Conservation (phyloP, 2,797 vertebrate species). For the Peromyscus nudipes region DNA sequence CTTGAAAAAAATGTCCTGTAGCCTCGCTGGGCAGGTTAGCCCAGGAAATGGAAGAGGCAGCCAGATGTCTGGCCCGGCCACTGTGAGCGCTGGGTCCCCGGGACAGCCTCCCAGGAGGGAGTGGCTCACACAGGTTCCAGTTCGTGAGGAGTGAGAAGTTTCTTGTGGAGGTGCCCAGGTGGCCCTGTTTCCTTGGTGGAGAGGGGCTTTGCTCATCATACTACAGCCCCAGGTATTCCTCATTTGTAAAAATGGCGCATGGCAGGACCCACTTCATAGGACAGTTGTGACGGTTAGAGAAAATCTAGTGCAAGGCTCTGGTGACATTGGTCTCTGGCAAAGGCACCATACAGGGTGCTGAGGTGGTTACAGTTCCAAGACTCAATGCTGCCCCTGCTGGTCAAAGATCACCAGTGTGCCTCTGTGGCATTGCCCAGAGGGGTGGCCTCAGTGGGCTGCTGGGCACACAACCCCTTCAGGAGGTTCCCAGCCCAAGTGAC, state of each 20-base stretch:
- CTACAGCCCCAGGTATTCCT: background rate
- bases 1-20: background rate
- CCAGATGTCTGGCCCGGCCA: background rate
- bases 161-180: background rate
- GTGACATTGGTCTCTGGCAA: accelerated
- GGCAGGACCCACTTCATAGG: accelerated
- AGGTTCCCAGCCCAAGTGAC: background rate
- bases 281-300: background rate
- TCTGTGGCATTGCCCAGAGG: background rate
- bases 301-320: background rate
- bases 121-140: too few species aligned
- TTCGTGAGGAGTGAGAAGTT: background rate
- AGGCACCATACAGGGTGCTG: background rate
- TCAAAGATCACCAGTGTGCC: background rate
- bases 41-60: background rate
- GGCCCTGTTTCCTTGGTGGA: background rate
- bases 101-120: background rate
- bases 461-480: background rate
- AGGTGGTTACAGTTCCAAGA: background rate
- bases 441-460: background rate
- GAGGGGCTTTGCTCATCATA: accelerated
- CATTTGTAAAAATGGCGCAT: background rate
- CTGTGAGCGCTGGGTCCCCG: background rate
- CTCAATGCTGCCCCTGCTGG: background rate
- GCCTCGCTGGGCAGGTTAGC: background rate